Evolutionary conservation across 2,888 invertebrate species (phyloP).

Genomic region (Camptogramma bilineatum): DNA sequence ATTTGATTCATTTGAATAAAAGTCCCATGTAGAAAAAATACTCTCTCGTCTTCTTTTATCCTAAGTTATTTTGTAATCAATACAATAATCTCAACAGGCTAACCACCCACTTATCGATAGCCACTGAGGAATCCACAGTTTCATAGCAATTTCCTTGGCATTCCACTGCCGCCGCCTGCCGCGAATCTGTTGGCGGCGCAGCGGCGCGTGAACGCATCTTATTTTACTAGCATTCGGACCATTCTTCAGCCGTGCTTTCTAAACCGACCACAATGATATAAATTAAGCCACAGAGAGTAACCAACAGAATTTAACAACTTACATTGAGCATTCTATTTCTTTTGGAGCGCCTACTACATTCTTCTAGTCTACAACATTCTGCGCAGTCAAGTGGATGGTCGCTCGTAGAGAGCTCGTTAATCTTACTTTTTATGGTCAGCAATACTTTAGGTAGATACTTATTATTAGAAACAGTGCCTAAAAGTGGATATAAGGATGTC

Average conservation of each 20-base stretch:
- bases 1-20: no score
- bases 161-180: no score
- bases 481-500: no score
- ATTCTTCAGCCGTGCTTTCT: constrained; percentile 33
- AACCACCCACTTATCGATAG: neutral
- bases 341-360: neutral
- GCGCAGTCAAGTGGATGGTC: no score
- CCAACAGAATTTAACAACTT: neutral
- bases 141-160: constrained; percentile 29
- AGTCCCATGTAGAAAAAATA: no score
- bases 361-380: no score
- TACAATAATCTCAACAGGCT: neutral
- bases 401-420: no score
- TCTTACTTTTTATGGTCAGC: no score
- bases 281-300: constrained; percentile 1
- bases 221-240: constrained; percentile 35
- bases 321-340: neutral
- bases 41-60: no score
- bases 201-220: constrained; percentile 38
- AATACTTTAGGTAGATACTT: no score
- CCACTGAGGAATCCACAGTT: constrained; percentile 11
- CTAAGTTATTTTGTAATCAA: no score
- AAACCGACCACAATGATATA: constrained; percentile 15
- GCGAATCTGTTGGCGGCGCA: constrained; percentile 36
- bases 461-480: no score